These are phyloP conservation scores for Setophaga coronata DNA, from an alignment of 2,113 vertebrate genomes.

Conservation along the genomic window DNA sequence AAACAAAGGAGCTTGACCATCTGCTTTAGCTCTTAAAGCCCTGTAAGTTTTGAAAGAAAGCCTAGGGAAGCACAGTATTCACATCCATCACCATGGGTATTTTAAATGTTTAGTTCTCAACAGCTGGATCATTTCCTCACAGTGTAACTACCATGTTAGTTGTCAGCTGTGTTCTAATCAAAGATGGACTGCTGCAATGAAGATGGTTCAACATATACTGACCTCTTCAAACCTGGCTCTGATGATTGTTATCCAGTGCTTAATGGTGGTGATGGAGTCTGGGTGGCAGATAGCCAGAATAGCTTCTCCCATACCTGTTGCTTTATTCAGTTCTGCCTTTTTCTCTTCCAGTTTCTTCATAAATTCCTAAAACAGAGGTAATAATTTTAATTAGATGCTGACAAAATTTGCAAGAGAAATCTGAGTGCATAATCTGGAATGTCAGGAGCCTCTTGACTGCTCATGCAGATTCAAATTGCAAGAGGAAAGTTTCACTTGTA, in stretches of 20 bases:
- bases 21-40: slow-evolving; percentile 36
- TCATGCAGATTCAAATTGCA: neutral
- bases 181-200: neutral
- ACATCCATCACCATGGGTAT: neutral
- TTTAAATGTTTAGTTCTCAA: slow-evolving; percentile 30
- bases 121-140: slow-evolving; percentile 16
- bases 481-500: neutral
- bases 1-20: slow-evolving; percentile 17
- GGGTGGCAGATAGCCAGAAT: slow-evolving; percentile 94
- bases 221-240: slow-evolving; percentile 98
- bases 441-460: neutral
- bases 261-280: slow-evolving; percentile 96
- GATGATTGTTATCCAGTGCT: slow-evolving; percentile 99
- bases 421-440: neutral
- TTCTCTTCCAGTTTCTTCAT: slow-evolving; percentile 96
- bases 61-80: neutral
- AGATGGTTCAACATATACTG: slow-evolving; percentile 39
- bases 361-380: slow-evolving; percentile 84
- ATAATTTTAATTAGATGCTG: slow-evolving; percentile 31
- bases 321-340: slow-evolving; percentile 86
- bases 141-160: neutral
- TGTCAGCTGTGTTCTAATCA: neutral
- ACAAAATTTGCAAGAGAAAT: slow-evolving; percentile 2
- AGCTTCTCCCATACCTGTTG: slow-evolving; percentile 89
- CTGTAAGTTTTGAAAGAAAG: neutral